Evolutionary conservation across 2,113 vertebrate genomes (phyloP).

Genomic region (Pycnonotus jocosus): DNA sequence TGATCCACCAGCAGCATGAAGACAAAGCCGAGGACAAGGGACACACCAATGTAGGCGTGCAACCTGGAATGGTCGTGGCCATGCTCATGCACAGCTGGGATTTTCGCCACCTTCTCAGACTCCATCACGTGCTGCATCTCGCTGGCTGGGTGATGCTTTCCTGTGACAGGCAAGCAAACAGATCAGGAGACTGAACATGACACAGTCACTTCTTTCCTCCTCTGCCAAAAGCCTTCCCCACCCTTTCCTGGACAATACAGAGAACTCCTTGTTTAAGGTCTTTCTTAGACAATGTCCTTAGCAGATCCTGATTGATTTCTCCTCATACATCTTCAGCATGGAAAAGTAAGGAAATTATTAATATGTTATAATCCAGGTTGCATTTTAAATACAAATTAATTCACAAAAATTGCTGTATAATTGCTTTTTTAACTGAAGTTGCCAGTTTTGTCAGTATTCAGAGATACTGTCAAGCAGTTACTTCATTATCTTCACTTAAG

Average conservation of each 20-base stretch:
- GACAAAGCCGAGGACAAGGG: slow-evolving; percentile 95
- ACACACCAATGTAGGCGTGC: slow-evolving; percentile 93
- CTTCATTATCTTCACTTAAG: background rate
- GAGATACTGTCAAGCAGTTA: background rate
- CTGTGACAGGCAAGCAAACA: slow-evolving; percentile 50
- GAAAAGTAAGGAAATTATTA: background rate
- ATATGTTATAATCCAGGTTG: background rate
- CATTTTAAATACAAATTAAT: background rate
- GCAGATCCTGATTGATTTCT: background rate
- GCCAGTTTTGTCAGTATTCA: background rate
- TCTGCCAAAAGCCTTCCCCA: background rate
- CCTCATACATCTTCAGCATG: background rate
- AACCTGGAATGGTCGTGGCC: slow-evolving; percentile 79
- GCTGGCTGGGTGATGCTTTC: slow-evolving; percentile 75
- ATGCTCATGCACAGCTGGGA: slow-evolving; percentile 70
- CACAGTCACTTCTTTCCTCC: background rate
- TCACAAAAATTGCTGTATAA: background rate
- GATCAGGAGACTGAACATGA: background rate
- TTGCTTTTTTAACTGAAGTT: background rate
- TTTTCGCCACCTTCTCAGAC: slow-evolving; percentile 72
- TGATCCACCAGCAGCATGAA: slow-evolving; percentile 98
- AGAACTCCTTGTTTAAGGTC: background rate
- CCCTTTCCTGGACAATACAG: accelerated
- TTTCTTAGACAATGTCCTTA: background rate
- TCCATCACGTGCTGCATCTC: slow-evolving; percentile 74